Evolutionary conservation across 2,888 invertebrate species (phyloP).

Genomic region (Allophyes oxyacanthae): DNA sequence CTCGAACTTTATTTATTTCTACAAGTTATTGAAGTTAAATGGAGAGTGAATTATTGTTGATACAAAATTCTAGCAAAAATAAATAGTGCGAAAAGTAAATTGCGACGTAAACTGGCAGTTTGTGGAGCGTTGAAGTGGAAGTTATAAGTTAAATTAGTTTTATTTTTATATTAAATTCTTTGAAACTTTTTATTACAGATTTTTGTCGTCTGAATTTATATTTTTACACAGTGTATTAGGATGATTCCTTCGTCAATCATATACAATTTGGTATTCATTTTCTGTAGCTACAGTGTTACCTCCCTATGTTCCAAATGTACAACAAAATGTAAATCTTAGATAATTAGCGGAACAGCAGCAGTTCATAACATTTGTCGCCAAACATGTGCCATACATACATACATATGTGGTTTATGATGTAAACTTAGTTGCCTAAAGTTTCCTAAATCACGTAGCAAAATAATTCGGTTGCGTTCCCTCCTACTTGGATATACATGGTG

Average conservation of each 20-base stretch:
- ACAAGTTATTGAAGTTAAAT: slow-evolving; percentile 22
- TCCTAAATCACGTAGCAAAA: slow-evolving; percentile 52
- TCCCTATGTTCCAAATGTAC: not conserved
- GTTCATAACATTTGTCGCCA: slow-evolving; percentile 36
- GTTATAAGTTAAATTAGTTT: slow-evolving; percentile 4
- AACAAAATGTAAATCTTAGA: slow-evolving; percentile 23
- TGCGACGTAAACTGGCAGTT: slow-evolving; percentile 7
- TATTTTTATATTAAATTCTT: not conserved
- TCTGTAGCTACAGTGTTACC: not conserved
- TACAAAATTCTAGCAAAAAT: slow-evolving; percentile 19
- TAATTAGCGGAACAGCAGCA: slow-evolving; percentile 23
- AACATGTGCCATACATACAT: slow-evolving; percentile 45
- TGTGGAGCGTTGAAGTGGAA: slow-evolving; percentile 6
- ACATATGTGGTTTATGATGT: slow-evolving; percentile 55
- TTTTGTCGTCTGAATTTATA: not conserved
- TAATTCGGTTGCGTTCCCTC: slow-evolving; percentile 27
- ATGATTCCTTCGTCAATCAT: too few relatives aligned
- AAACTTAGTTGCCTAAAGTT: slow-evolving; percentile 41
- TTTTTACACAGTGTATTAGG: not conserved
- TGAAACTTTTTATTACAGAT: not conserved
- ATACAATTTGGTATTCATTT: too few relatives aligned
- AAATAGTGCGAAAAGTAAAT: slow-evolving; percentile 19
- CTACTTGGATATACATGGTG: not conserved
- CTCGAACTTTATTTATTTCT: slow-evolving; percentile 27
- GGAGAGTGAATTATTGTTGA: slow-evolving; percentile 17